These are phyloP conservation scores for Tethya wilhelma DNA, from an alignment of 37 sponge, comb jelly and placozoan genomes.

Conservation along the genomic window DNA sequence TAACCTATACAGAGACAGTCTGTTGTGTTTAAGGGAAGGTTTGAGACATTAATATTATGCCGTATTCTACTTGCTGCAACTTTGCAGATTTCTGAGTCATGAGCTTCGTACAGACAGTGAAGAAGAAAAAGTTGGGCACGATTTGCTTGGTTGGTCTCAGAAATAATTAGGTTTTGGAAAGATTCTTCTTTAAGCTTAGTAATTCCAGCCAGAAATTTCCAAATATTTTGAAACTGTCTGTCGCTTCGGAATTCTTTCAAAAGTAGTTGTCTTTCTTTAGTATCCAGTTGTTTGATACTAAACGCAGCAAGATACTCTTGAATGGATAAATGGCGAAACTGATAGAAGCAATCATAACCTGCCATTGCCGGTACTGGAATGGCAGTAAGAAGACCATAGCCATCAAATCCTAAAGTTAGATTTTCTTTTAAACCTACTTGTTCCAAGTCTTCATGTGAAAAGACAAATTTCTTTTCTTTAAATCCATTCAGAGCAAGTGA, in stretches of 20 bases:
- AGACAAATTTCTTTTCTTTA: constrained; percentile 22
- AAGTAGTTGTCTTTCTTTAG: background rate
- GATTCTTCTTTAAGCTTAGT: constrained; percentile 24
- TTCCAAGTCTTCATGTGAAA: background rate
- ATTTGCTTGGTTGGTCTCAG: background rate
- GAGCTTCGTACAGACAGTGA: constrained; percentile 46
- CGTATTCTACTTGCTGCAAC: constrained; percentile 3
- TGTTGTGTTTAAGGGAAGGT: constrained; percentile 28
- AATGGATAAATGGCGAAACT: constrained; percentile 27
- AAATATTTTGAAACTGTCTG: constrained; percentile 44
- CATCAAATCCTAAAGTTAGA: too few relatives aligned
- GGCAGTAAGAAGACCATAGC: constrained; percentile 16
- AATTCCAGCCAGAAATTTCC: constrained; percentile 42
- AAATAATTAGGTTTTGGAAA: constrained; percentile 2
- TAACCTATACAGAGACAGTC: constrained; percentile 54
- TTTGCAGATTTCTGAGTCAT: constrained; percentile 6
- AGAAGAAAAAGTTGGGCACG: constrained; percentile 29
- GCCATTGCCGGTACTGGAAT: background rate
- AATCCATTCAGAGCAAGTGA: constrained; percentile 34
- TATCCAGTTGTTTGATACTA: background rate
- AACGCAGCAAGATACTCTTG: constrained; percentile 37
- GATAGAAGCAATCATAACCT: constrained; percentile 4
- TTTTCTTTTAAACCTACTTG: background rate
- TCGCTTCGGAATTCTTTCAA: constrained; percentile 24
- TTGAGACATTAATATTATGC: constrained; percentile 8